Evolutionary conservation across 2,113 vertebrate genomes (phyloP), one percentile per base, ranked within the genome.

Genomic region (Lepus americanus): DNA sequence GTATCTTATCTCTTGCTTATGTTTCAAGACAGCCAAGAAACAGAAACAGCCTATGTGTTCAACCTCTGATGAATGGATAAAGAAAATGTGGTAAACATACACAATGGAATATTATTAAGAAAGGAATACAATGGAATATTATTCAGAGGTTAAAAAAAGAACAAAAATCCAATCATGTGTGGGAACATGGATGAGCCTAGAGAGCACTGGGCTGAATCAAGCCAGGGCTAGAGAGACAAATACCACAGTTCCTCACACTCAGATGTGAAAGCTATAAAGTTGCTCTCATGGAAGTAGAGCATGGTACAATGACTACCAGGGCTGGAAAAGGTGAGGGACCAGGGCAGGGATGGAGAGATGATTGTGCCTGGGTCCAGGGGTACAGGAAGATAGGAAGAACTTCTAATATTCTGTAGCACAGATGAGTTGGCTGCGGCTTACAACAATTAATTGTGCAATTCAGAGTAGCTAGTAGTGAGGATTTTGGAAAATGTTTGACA

Each of bases 371-470:
- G n/a, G 29, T 31, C 6, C 55, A 81, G 1, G n/a, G 12, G 13
- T 10, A 11, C n/a, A 66, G 29, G 2, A 39, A 4, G 31, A 27
- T 36, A 20, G 49, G 25, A 36, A 9, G 53, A 63, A n/a, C 1
- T n/a, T 27, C 20, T 22, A 39, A 66, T 1, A 9, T 12, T 16
- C 67, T 27, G 4, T 14, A 66, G 25, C 39, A 59, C 3, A 33
- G 27, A 59, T 1, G 20, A 39, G 27, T 9, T 20, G 25, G 25
- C 5, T 19, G 9, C 6, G 2, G 11, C 2, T 20, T 23, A 11
- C 31, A 33, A 19, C 5, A 53, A 80, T 29, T 73, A 25, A 31
- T 7, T 31, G 61, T 20, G 12, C 7, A 55, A 1, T 74, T 88
- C 39, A 72, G 23, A 64, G 29, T 16, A 70, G n/a, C 12, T 0